Conservation (phyloP, 2,888 invertebrate genomes). For the Trissonchulus sp. region DNA sequence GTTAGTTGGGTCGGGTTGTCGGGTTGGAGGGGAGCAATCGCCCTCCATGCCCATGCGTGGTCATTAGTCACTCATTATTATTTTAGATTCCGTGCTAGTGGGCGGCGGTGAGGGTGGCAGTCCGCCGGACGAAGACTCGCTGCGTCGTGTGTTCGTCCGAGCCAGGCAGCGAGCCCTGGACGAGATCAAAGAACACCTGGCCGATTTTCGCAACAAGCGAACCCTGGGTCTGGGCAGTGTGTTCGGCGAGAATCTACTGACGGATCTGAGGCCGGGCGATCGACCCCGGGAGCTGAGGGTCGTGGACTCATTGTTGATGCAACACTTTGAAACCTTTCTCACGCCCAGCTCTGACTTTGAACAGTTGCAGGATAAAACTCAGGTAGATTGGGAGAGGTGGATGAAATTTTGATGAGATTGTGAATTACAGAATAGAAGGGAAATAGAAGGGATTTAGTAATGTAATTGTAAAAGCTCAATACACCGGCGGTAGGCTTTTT, state of each 20-base stretch:
- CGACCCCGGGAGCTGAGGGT: slow-evolving; percentile 69
- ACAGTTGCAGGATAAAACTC: slow-evolving; percentile 37
- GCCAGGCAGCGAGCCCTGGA: slow-evolving; percentile 75
- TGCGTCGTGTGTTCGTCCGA: slow-evolving; percentile 68
- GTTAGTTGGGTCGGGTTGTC: too few species aligned
- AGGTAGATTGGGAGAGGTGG: too few species aligned
- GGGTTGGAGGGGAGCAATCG: too few species aligned
- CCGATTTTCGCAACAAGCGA: slow-evolving; percentile 78
- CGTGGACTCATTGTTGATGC: slow-evolving; percentile 67
- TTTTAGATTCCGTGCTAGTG: too few species aligned
- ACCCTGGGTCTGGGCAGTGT: slow-evolving; percentile 76
- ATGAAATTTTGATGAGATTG: too few species aligned
- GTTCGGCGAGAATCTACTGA: slow-evolving; percentile 68
- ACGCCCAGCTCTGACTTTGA: slow-evolving; percentile 24
- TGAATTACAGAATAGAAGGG: too few species aligned
- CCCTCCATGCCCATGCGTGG: too few species aligned
- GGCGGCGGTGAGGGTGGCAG: background rate
- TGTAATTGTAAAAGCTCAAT: too few species aligned
- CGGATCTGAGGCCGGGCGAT: slow-evolving; percentile 73
- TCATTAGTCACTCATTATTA: too few species aligned
- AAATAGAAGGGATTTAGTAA: too few species aligned
- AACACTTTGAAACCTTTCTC: slow-evolving; percentile 62
- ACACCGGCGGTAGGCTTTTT: too few species aligned
- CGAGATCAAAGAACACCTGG: slow-evolving; percentile 70
- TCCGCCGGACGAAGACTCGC: slow-evolving; percentile 43